A percentile compares a stretch with the other conserved stretches of the same genome.
Conservation (phyloP, 1,140 invertebrate genomes). For the Drosophila santomea region DNA sequence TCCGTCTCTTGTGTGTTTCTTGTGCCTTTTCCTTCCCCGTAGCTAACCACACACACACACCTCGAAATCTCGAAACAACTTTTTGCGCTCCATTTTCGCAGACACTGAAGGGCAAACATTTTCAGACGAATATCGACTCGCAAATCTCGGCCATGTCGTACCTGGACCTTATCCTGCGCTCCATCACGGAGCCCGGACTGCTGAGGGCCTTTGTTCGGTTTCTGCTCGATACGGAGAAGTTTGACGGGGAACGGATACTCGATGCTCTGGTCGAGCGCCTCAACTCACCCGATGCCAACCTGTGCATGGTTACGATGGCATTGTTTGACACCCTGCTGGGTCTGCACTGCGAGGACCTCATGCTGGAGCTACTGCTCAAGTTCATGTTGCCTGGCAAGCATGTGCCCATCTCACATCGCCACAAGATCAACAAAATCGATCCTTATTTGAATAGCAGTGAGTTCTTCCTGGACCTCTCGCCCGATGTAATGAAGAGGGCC, state of each 20-base stretch:
- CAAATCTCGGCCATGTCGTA: slow-evolving; percentile 96
- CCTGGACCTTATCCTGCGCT: slow-evolving; percentile 94
- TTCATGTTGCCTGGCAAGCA: slow-evolving; percentile 95
- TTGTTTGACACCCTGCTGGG: slow-evolving; percentile 96
- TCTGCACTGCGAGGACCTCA: slow-evolving; percentile 98
- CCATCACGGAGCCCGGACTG: slow-evolving; percentile 93
- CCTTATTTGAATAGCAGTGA: slow-evolving; percentile 92
- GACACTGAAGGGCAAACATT: slow-evolving; percentile 85
- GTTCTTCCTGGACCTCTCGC: slow-evolving; percentile 93
- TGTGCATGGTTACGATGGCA: slow-evolving; percentile 95
- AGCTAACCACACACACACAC: slow-evolving; percentile 73
- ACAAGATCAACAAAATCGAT: slow-evolving; percentile 91
- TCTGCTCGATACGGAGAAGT: slow-evolving; percentile 92
- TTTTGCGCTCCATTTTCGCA: slow-evolving; percentile 79
- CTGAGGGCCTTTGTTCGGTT: slow-evolving; percentile 93
- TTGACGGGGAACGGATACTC: slow-evolving; percentile 92
- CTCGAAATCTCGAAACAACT: slow-evolving; percentile 84
- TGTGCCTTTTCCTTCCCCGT: slow-evolving; percentile 46
- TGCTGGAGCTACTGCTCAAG: slow-evolving; percentile 95
- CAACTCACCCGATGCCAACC: slow-evolving; percentile 88
- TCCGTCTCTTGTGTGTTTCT: slow-evolving; percentile 54
- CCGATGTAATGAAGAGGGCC: slow-evolving; percentile 85
- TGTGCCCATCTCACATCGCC: slow-evolving; percentile 93
- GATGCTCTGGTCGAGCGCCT: slow-evolving; percentile 91
- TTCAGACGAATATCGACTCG: slow-evolving; percentile 92